phyloP scores from a whole-genome alignment of 1,140 invertebrate species.

The Trinorchestia longiramus region DNA sequence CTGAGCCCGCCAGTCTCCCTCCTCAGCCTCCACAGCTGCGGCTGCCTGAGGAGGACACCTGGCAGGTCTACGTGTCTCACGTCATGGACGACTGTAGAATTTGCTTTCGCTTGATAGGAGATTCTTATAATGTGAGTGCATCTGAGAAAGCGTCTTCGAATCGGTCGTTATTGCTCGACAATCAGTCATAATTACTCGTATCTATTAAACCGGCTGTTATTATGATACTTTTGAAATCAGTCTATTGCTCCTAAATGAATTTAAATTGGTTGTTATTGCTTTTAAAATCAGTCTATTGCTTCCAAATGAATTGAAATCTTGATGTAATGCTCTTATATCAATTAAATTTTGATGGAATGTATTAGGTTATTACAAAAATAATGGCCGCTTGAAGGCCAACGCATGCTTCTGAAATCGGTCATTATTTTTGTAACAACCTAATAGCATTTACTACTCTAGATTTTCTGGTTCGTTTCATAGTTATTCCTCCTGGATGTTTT shows the following conservation, averaged over 20 bases:
- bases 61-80: conserved; percentile 36
- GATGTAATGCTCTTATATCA: too few relatives aligned
- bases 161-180: background rate
- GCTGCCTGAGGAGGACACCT: background rate
- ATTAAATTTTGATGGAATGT: too few relatives aligned
- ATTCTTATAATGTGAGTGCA: background rate
- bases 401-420: too few relatives aligned
- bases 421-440: too few relatives aligned
- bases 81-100: background rate
- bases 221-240: background rate
- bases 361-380: too few relatives aligned
- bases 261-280: too few relatives aligned
- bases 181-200: background rate
- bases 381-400: too few relatives aligned
- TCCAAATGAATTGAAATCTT: too few relatives aligned
- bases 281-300: background rate
- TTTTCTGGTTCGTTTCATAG: too few relatives aligned
- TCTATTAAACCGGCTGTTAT: background rate
- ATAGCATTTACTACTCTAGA: too few relatives aligned
- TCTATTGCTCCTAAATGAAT: background rate
- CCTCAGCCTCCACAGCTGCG: background rate
- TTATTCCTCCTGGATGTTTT: too few relatives aligned
- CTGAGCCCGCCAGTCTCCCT: background rate
- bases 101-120: background rate
- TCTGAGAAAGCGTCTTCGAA: background rate